phyloP scores from a whole-genome alignment of 2,797 vertebrate genomes.

The Pantherophis alleghaniensis region DNA sequence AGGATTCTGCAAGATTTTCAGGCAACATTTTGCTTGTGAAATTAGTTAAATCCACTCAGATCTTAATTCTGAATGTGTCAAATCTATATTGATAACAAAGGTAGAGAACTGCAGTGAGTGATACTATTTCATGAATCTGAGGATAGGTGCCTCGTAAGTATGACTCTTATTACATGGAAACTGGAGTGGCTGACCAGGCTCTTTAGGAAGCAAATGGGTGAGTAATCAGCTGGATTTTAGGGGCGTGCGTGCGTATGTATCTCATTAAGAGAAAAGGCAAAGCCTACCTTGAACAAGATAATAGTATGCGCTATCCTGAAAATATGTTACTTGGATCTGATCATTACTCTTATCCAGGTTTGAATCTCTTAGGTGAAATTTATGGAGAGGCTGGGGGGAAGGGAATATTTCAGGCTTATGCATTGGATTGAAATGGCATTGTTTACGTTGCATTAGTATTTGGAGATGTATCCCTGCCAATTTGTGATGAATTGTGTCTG shows the following conservation, averaged over 20 bases:
- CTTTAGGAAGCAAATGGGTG: not conserved
- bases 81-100: not conserved
- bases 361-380: not conserved
- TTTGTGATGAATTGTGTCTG: not conserved
- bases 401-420: not conserved
- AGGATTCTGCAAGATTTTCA: not conserved
- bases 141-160: not conserved
- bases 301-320: not conserved
- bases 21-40: not conserved
- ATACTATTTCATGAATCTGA: not conserved
- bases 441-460: not conserved
- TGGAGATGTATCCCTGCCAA: not conserved
- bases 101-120: not conserved
- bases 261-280: not conserved
- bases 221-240: not conserved
- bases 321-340: not conserved
- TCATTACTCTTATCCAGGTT: not conserved
- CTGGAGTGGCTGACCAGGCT: not conserved
- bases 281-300: not conserved
- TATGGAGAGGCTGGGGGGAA: not conserved
- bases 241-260: not conserved
- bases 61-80: not conserved
- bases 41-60: not conserved
- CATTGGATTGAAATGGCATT: not conserved
- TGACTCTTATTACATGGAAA: not conserved